Conservation (phyloP, 37 sponge, comb jelly and placozoan species). For the Spongilla lacustris region DNA sequence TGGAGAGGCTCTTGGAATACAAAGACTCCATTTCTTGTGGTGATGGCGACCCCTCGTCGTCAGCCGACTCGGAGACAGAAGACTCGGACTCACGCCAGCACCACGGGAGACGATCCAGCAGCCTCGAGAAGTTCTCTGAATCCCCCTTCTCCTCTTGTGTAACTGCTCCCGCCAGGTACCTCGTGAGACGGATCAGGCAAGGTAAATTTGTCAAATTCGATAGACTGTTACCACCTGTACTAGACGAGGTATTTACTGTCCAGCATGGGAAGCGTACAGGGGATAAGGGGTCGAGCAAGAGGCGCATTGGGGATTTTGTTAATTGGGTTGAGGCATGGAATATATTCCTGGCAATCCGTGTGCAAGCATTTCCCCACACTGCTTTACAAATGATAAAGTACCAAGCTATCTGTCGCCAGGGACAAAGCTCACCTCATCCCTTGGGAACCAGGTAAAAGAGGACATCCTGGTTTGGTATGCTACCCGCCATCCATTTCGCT, state of each 20-base stretch:
- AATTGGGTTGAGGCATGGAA: too few relatives aligned
- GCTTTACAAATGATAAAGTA: too few relatives aligned
- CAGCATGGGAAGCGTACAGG: too few relatives aligned
- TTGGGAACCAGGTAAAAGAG: too few relatives aligned
- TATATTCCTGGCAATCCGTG: too few relatives aligned
- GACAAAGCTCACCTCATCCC: too few relatives aligned
- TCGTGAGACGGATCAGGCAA: neutral
- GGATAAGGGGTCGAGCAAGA: too few relatives aligned
- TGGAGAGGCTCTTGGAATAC: slow-evolving; percentile 1
- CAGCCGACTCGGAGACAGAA: neutral
- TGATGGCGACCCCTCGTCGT: neutral
- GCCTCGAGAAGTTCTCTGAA: neutral
- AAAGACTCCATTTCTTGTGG: neutral
- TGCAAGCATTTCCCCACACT: too few relatives aligned
- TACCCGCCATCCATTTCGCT: too few relatives aligned
- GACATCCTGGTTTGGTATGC: too few relatives aligned
- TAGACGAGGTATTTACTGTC: neutral
- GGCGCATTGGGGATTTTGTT: too few relatives aligned
- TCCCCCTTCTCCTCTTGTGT: neutral
- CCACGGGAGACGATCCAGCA: neutral
- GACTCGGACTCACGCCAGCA: neutral
- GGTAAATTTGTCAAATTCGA: neutral
- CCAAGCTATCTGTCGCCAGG: too few relatives aligned
- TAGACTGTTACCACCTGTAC: neutral
- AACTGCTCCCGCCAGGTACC: neutral